A percentile compares a stretch with the other conserved stretches of the same genome.
Evolutionary conservation across 2,797 vertebrate genomes (phyloP).

Genomic region (Sebastes taczanowskii): DNA sequence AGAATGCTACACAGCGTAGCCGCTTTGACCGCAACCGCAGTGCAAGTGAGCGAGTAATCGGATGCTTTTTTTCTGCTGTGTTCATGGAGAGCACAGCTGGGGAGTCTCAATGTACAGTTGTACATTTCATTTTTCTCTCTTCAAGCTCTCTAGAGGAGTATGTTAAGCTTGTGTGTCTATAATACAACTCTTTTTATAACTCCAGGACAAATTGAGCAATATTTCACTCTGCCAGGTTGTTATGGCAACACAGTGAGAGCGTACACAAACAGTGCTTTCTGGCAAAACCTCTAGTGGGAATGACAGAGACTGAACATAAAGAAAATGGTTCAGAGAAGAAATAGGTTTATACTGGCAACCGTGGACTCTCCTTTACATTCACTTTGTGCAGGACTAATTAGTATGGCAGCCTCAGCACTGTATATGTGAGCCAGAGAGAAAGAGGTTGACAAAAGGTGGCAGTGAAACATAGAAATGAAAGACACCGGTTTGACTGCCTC

Average conservation of each 20-base stretch:
- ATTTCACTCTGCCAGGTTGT: constrained; percentile 69
- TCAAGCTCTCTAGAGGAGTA: constrained; percentile 4
- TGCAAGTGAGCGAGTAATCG: constrained; percentile 44
- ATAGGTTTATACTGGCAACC: constrained; percentile 39
- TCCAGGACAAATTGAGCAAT: constrained; percentile 60
- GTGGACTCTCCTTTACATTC: constrained; percentile 68
- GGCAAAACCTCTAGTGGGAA: constrained; percentile 34
- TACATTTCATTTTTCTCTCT: not conserved
- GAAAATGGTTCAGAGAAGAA: constrained; percentile 35
- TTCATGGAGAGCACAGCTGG: constrained; percentile 59
- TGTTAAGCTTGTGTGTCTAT: not conserved
- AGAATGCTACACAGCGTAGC: constrained; percentile 67
- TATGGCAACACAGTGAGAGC: constrained; percentile 68
- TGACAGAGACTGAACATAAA: constrained; percentile 47
- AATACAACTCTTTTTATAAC: constrained; percentile 31
- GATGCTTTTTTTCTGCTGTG: constrained; percentile 48
- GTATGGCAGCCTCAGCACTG: constrained; percentile 65
- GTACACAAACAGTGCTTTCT: constrained; percentile 66
- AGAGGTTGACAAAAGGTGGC: constrained; percentile 52
- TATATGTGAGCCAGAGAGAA: constrained; percentile 42
- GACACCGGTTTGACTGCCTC: constrained; percentile 52
- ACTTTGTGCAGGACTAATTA: constrained; percentile 67
- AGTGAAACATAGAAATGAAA: constrained; percentile 45
- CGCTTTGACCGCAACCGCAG: constrained; percentile 22
- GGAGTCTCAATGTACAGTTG: constrained; percentile 32